These are phyloP conservation scores for Fratercula arctica DNA, from an alignment of 2,797 vertebrate genomes.

Conservation along the genomic window DNA sequence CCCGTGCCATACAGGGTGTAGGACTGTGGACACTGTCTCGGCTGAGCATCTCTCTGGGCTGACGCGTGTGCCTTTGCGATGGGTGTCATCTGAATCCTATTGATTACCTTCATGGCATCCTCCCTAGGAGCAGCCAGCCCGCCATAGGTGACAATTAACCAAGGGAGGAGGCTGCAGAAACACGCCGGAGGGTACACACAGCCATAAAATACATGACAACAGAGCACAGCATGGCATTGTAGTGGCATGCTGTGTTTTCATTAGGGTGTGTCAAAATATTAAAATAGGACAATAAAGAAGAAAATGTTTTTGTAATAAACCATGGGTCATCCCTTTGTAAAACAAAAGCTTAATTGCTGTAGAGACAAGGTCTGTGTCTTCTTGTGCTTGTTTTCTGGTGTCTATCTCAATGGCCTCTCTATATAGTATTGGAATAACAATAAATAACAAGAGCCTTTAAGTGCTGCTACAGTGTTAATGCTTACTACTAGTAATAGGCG, in stretches of 20 bases:
- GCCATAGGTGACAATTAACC: neutral
- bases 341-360: neutral
- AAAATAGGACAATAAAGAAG: neutral
- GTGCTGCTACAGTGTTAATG: neutral
- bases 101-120: neutral
- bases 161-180: neutral
- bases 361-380: neutral
- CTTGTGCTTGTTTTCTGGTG: neutral
- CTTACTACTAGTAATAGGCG: neutral
- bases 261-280: neutral
- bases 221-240: neutral
- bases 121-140: neutral
- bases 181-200: accelerated
- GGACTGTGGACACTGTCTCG: accelerated
- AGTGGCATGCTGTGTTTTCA: neutral
- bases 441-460: neutral
- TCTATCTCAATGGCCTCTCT: neutral
- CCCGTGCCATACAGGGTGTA: neutral
- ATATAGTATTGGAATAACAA: neutral
- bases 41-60: neutral
- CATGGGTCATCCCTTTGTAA: neutral
- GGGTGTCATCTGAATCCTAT: neutral
- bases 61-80: accelerated
- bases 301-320: neutral
- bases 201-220: neutral